phyloP scores from a whole-genome alignment of 2,888 invertebrate species.

The Notodonta dromedarius region DNA sequence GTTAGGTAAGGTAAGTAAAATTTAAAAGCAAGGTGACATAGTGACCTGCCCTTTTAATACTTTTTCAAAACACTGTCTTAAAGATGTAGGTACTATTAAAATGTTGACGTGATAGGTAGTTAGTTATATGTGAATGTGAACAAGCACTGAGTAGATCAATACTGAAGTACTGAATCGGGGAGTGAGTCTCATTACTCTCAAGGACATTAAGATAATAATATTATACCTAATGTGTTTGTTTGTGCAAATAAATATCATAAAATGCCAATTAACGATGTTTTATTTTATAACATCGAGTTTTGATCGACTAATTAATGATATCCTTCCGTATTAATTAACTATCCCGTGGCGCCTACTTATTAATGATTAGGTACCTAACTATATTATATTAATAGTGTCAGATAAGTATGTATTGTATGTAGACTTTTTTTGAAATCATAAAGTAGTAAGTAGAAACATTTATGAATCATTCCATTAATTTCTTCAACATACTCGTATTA shows the following conservation, averaged over 20 bases:
- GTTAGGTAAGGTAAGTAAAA: too few species aligned
- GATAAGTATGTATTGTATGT: too few species aligned
- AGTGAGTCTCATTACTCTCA: background rate
- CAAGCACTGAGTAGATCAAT: background rate
- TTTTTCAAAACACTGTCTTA: too few species aligned
- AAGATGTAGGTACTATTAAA: background rate
- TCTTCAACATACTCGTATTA: too few species aligned
- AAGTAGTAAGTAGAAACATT: too few species aligned
- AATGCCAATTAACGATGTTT: background rate
- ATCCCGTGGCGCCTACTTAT: background rate
- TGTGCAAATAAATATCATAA: conserved; percentile 2
- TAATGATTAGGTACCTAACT: background rate
- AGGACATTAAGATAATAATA: background rate
- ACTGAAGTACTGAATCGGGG: background rate
- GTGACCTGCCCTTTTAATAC: too few species aligned
- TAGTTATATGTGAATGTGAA: background rate
- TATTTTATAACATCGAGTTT: conserved; percentile 4
- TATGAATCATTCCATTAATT: too few species aligned
- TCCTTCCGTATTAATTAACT: conserved; percentile 3
- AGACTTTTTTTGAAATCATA: too few species aligned
- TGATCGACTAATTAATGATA: conserved; percentile 9
- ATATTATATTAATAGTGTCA: too few species aligned
- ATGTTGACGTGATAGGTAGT: background rate
- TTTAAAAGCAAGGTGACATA: too few species aligned
- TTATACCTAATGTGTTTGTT: background rate